phyloP scores from a whole-genome alignment of 2,888 invertebrate species.

The Watsonalla cultraria region DNA sequence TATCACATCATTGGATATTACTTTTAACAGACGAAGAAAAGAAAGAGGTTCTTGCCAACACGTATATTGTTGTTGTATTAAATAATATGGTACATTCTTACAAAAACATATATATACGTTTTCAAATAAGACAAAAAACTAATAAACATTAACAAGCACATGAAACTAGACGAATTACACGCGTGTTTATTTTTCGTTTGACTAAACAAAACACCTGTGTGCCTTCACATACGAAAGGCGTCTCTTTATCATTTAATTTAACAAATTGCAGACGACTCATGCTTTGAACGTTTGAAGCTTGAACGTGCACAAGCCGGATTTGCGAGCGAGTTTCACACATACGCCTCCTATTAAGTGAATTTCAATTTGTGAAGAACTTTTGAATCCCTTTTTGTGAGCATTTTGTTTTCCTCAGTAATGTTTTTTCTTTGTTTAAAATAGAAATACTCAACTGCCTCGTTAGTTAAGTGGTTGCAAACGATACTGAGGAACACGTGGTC shows the following conservation, averaged over 20 bases:
- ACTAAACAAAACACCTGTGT: constrained; percentile 46
- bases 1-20: too few relatives aligned
- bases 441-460: too few relatives aligned
- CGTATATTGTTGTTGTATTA: too few relatives aligned
- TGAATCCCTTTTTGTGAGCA: background rate
- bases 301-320: constrained; percentile 3
- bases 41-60: too few relatives aligned
- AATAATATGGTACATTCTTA: too few relatives aligned
- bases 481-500: too few relatives aligned
- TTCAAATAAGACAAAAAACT: background rate
- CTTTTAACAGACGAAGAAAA: too few relatives aligned
- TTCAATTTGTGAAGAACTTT: background rate
- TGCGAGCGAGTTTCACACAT: background rate
- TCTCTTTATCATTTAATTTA: constrained; percentile 45
- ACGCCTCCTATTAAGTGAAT: background rate
- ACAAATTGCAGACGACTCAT: constrained; percentile 25
- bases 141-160: background rate
- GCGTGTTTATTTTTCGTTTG: constrained; percentile 37
- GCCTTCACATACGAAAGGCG: constrained; percentile 24
- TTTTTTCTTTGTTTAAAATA: too few relatives aligned
- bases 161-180: constrained; percentile 20
- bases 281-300: constrained; percentile 24
- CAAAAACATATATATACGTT: too few relatives aligned
- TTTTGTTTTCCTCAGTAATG: background rate
- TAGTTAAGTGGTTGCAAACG: too few relatives aligned